These are phyloP conservation scores for Cosmopolites sordidus DNA, from an alignment of 2,888 invertebrate genomes.

Conservation along the genomic window DNA sequence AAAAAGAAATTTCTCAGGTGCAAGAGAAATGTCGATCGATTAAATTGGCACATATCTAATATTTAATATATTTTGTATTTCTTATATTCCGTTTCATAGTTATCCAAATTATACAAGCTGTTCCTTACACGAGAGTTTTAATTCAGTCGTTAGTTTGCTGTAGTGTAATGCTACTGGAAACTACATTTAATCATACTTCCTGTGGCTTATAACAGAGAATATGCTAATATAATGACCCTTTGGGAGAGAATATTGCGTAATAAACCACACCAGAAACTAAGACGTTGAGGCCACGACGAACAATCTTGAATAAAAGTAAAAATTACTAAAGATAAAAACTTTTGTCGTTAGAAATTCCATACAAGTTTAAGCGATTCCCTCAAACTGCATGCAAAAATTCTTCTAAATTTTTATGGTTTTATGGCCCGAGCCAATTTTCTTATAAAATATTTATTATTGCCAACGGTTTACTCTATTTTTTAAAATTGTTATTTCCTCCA, in stretches of 20 bases:
- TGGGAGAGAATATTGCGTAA: constrained; percentile 45
- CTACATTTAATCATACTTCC: constrained; percentile 23
- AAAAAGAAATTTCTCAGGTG: too few species aligned
- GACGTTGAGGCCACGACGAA: constrained; percentile 2
- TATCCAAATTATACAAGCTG: not conserved
- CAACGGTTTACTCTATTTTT: too few species aligned
- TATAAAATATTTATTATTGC: not conserved
- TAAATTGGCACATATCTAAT: too few species aligned
- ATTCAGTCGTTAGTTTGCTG: constrained; percentile 2
- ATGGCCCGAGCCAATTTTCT: not conserved
- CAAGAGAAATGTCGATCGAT: too few species aligned
- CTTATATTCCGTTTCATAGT: too few species aligned
- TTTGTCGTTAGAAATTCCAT: constrained; percentile 6
- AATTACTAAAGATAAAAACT: constrained; percentile 8
- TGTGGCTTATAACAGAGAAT: constrained; percentile 43
- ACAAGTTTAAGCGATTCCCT: constrained; percentile 3
- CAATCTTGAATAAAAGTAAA: constrained; percentile 11
- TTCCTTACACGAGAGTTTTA: not conserved
- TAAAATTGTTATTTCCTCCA: too few species aligned
- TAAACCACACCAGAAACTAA: constrained; percentile 24
- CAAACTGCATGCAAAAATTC: not conserved
- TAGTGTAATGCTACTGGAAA: constrained; percentile 18
- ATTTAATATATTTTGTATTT: too few species aligned
- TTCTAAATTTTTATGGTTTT: not conserved
- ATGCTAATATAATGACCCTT: constrained; percentile 46